Conservation (phyloP, 2,888 invertebrate genomes). For the Polyommatus icarus region DNA sequence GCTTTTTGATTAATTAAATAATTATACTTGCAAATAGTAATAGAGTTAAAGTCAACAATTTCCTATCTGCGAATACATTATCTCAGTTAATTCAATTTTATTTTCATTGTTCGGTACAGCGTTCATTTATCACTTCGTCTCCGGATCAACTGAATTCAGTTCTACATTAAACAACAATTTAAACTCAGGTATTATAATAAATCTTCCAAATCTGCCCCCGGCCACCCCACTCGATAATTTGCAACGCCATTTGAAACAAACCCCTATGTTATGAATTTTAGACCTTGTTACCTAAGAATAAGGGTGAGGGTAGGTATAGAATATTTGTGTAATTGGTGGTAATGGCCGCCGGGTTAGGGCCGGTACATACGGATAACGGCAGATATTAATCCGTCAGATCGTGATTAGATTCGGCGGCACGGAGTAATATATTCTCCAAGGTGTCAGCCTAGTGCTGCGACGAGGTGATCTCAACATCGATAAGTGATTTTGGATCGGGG, state of each 20-base stretch:
- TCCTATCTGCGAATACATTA: neutral
- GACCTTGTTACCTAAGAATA: conserved; percentile 42
- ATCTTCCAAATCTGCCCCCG: conserved; percentile 64
- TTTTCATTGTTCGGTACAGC: conserved; percentile 3
- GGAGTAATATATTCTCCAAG: conserved; percentile 74
- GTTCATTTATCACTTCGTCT: conserved; percentile 30
- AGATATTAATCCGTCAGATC: conserved; percentile 77
- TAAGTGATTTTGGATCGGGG: neutral
- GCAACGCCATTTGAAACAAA: conserved; percentile 43
- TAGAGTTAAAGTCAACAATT: neutral
- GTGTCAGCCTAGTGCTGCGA: conserved; percentile 55
- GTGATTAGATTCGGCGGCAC: conserved; percentile 79
- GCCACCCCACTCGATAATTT: conserved; percentile 56
- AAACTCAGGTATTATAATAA: conserved; percentile 72
- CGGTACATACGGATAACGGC: conserved; percentile 59
- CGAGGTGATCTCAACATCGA: conserved; percentile 34
- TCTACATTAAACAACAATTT: conserved; percentile 70
- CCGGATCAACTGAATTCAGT: conserved; percentile 34
- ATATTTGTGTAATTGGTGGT: conserved; percentile 49
- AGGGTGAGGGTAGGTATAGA: conserved; percentile 41
- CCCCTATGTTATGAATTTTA: conserved; percentile 37
- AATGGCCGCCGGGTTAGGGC: conserved; percentile 63
- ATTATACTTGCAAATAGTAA: neutral
- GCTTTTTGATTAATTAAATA: neutral
- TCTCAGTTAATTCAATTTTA: conserved; percentile 1